Base-by-base conservation (phyloP, 2,888 invertebrate species). In the Platerodrilus igneus region DNA sequence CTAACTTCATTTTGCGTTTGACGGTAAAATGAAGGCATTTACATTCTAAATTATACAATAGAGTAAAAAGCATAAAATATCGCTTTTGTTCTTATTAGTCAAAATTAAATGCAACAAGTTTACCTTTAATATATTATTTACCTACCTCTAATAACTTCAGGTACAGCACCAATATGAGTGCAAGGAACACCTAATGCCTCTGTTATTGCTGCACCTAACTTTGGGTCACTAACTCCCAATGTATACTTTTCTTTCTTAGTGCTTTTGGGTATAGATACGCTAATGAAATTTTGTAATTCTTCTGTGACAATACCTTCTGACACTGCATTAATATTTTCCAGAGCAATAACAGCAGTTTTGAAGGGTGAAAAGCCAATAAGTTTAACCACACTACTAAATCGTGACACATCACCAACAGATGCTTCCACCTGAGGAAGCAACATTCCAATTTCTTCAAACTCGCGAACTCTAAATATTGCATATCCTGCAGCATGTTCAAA, bases 401-500 rank as follows among this genome's bases (percentile, higher is more conserved):
- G 80, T 52, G 83, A 78, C 27, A 92, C 64, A 60, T 99, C 93
- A 0, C 83, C 81, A 8, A 93, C 84, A 1, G 92, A 88, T 35
- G 83, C 81, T 62, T 96, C 94, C 0, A 99, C 86, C 68, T 90
- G 87, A 0, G 94, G 90, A 44, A 92, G 66, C 42, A 95, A 78
- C 67, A 88, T 82, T 0, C 90, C 88, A 22, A 96, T 78, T 67
- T 99, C 97, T 67, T 99, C 97, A 61, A 96, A 99, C 66, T 97
- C 95, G 39, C 83, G 78, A 7, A 97, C 85, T 50, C 81, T 81
- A 71, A 99, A 95, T 37, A 97, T 69, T 18, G 86, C 85, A 72
- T 89, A 99, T 39, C 99, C 99, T 37, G 94, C 89, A 36, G 97
- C 96, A 77, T 99, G 97, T 71, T 99, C 99, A 64, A 81, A 97